phyloP scores from a whole-genome alignment of 2,113 vertebrate genomes.

The Quiscalus mexicanus region DNA sequence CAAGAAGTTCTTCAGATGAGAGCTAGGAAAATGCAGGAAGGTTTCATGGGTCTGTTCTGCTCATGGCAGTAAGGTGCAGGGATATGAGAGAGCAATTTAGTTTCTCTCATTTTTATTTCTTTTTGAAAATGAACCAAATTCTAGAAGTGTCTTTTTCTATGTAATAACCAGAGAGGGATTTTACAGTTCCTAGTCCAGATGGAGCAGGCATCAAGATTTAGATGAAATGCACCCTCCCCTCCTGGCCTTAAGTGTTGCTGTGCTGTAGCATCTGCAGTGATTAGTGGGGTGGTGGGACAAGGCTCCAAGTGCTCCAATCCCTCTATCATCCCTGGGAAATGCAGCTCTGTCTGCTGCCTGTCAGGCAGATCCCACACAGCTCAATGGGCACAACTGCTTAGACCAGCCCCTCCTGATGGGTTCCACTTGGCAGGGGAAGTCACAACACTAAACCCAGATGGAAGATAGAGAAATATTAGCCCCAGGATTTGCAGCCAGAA shows the following conservation, averaged over 20 bases:
- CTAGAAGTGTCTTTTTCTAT: background rate
- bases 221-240: background rate
- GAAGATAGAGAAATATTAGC: background rate
- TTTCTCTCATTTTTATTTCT: background rate
- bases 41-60: background rate
- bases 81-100: background rate
- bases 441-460: background rate
- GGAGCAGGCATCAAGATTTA: background rate
- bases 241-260: background rate
- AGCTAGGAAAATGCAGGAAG: background rate
- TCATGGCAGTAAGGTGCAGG: rapidly evolving
- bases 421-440: background rate
- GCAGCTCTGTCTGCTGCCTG: background rate
- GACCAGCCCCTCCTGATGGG: background rate
- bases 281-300: background rate
- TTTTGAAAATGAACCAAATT: background rate
- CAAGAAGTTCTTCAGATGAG: background rate
- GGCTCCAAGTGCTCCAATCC: background rate
- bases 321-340: background rate
- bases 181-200: background rate
- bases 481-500: background rate
- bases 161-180: background rate
- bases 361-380: background rate
- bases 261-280: background rate
- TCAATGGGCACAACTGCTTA: background rate